Base-by-base conservation (phyloP, 1,140 invertebrate species). In the Achroia grisella region DNA sequence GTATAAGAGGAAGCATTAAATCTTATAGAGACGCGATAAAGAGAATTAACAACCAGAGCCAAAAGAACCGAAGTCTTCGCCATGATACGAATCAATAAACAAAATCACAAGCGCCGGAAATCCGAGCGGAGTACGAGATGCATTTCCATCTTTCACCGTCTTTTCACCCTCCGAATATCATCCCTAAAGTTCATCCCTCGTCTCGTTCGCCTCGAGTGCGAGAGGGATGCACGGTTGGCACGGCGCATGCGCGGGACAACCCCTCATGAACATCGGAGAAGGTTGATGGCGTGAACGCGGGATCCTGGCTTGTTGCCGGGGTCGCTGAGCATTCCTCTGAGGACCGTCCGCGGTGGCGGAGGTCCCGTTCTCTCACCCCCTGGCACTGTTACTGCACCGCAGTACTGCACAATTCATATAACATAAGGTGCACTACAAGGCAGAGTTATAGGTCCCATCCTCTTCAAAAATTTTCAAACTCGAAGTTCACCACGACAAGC, bases 131-230 rank as follows among this genome's bases (percentile, higher is more conserved):
- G 66, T 75, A 60, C 69, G 73, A 77, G 75, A 83, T 83, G 79
- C 79, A 83, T 80, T 81, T 80, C 79, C 75, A 82, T 79, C 74
- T 78, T 81, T 78, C 75, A 75, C 58, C 69, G 73, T 81, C 74
- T 75, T 71, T 78, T 73, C 76, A 83, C 79, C 79, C 79, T 80
- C 73, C 79, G 73, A 75, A 77, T 61, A 77, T 67, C 75, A 74
- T 72, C 75, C 75, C 74, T 48, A 75, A 71, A 68, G 55, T 66
- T 64, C 57, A 46, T 57, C 39, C 47, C 47, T 53, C 56, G 33
- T 71, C 62, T 58, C 68, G 59, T 59, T 48, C 47, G 45, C 33
- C 36, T 40, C 32, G 31, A 41, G 76, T 65, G 65, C 53, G 65
- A 73, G 47, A 36, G 62, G 54, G 73, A 77, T 30, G 59, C 53